phyloP scores from a whole-genome alignment of 2,797 vertebrate species.

The Protosalanx chinensis region DNA sequence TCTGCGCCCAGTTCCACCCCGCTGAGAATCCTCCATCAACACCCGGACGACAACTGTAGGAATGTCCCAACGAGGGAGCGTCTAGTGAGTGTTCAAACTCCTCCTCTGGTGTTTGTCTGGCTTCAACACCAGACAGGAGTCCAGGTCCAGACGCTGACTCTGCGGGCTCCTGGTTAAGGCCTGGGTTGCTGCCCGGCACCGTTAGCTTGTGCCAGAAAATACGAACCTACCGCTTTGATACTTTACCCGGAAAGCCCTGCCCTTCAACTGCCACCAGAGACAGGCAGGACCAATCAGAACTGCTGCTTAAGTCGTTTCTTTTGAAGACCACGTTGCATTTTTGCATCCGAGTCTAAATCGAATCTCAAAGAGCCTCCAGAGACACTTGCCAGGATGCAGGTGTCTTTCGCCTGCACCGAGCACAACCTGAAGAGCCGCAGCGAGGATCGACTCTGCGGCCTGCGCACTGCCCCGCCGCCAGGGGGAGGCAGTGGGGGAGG shows the following conservation, averaged over 20 bases:
- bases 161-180: constrained; percentile 65
- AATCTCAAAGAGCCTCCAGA: constrained; percentile 18
- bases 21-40: constrained; percentile 45
- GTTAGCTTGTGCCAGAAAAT: constrained; percentile 56
- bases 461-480: constrained; percentile 74
- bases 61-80: constrained; percentile 52
- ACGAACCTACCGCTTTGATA: constrained; percentile 60
- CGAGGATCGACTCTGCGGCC: constrained; percentile 78
- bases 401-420: constrained; percentile 80
- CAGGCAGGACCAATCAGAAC: constrained; percentile 17
- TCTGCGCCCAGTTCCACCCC: constrained; percentile 38
- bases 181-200: constrained; percentile 63
- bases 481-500: constrained; percentile 72
- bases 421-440: constrained; percentile 83
- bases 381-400: constrained; percentile 73
- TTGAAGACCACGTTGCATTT: constrained; percentile 39
- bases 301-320: constrained; percentile 19
- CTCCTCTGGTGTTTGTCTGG: constrained; percentile 51
- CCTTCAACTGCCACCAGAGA: not conserved
- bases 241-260: constrained; percentile 44
- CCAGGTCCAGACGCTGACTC: constrained; percentile 62
- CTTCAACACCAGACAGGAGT: constrained; percentile 59
- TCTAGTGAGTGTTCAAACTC: constrained; percentile 59
- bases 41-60: constrained; percentile 53
- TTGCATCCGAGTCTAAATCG: constrained; percentile 1